Percentiles rank a stretch among this genome's conserved stretches.
phyloP scores from a whole-genome alignment of 2,797 vertebrate genomes.

The Pseudochaenichthys georgianus region DNA sequence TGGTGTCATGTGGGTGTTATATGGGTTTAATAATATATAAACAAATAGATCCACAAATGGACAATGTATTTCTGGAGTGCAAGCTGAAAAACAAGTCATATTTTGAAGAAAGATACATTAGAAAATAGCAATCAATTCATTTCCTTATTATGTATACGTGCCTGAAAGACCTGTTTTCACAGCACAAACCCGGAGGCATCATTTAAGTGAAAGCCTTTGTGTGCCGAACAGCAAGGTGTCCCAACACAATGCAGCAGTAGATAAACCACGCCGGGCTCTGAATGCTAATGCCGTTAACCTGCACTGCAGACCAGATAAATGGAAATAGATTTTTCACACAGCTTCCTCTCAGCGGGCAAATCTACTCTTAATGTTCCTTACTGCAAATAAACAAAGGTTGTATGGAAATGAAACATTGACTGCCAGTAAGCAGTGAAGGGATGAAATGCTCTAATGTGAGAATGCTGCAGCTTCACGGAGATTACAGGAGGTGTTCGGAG shows the following conservation, averaged over 20 bases:
- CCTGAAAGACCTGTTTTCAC: constrained; percentile 1
- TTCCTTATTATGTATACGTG: neutral
- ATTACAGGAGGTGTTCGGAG: constrained; percentile 22
- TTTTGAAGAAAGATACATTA: no score
- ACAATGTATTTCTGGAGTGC: no score
- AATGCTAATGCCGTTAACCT: constrained; percentile 63
- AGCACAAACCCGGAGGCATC: constrained; percentile 27
- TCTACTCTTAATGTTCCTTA: constrained; percentile 40
- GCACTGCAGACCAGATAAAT: constrained; percentile 49
- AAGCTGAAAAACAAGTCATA: no score
- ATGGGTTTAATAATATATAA: no score
- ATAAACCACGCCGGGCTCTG: constrained; percentile 55
- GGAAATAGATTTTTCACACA: constrained; percentile 42
- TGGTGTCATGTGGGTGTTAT: no score
- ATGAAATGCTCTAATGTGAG: constrained; percentile 40
- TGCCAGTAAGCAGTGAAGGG: constrained; percentile 29
- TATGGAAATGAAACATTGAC: constrained; percentile 52
- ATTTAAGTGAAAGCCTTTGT: constrained; percentile 54
- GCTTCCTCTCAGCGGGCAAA: constrained; percentile 20
- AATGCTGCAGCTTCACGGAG: constrained; percentile 25
- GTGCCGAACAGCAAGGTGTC: constrained; percentile 44
- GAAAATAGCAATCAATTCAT: no score
- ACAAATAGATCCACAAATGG: no score
- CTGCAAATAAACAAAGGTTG: constrained; percentile 40
- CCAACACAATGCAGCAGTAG: constrained; percentile 57